These are phyloP conservation scores for Petrosia ficiformis DNA, from an alignment of 37 sponge, comb jelly and placozoan species.

Conservation along the genomic window DNA sequence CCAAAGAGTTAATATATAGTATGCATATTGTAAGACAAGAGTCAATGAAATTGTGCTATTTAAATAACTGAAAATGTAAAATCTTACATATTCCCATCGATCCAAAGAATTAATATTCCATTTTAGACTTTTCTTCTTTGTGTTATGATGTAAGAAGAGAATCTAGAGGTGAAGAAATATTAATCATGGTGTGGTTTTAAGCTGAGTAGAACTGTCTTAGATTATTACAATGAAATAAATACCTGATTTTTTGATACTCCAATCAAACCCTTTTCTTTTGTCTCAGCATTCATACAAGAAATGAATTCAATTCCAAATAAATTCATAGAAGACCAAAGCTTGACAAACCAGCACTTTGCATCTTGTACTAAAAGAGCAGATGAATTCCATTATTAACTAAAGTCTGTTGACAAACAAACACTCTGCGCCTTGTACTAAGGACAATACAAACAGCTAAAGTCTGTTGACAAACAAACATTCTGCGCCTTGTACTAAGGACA, in stretches of 20 bases:
- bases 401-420: too few relatives aligned
- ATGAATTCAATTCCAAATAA: slow-evolving; percentile 86
- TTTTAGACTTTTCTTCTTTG: slow-evolving; percentile 48
- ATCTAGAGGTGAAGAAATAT: slow-evolving; percentile 23
- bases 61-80: too few relatives aligned
- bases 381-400: too few relatives aligned
- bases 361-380: slow-evolving; percentile 6
- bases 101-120: slow-evolving; percentile 51
- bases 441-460: too few relatives aligned
- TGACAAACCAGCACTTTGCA: slow-evolving; percentile 75
- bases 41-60: too few relatives aligned
- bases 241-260: slow-evolving; percentile 80
- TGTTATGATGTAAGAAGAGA: slow-evolving; percentile 45
- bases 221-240: not conserved
- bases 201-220: too few relatives aligned
- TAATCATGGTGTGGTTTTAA: too few relatives aligned
- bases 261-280: slow-evolving; percentile 77
- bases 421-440: too few relatives aligned
- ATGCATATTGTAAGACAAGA: too few relatives aligned
- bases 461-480: too few relatives aligned
- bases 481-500: too few relatives aligned
- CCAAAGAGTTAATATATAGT: too few relatives aligned
- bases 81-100: slow-evolving; percentile 48
- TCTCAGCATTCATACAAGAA: slow-evolving; percentile 65
- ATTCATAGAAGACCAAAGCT: slow-evolving; percentile 79